These are phyloP conservation scores for Crocidura indochinensis DNA, from an alignment of 2,797 vertebrate species.

Conservation along the genomic window DNA sequence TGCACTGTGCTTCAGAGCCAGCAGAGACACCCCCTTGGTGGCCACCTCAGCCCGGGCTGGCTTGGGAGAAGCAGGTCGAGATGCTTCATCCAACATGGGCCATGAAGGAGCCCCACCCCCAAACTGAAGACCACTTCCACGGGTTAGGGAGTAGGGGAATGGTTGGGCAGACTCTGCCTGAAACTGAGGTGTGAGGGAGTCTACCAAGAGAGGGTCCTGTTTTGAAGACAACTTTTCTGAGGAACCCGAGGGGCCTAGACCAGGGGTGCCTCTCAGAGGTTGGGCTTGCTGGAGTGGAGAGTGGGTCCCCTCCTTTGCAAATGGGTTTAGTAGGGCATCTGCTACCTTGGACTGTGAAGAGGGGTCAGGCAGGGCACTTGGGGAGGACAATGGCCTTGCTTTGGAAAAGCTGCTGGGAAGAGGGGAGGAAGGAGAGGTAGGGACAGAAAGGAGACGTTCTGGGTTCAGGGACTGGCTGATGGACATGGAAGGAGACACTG, in stretches of 20 bases:
- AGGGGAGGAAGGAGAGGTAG: conserved; percentile 80
- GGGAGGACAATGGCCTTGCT: conserved; percentile 84
- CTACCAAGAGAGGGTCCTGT: conserved; percentile 40
- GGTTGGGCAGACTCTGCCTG: conserved; percentile 48
- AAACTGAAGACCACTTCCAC: conserved; percentile 68
- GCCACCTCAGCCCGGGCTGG: conserved; percentile 26
- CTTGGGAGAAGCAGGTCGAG: conserved; percentile 55
- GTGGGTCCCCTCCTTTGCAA: conserved; percentile 48
- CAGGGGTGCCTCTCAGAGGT: conserved; percentile 32
- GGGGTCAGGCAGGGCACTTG: conserved; percentile 71
- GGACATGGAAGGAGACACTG: conserved; percentile 85
- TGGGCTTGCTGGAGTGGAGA: not conserved
- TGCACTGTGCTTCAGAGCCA: conserved; percentile 65
- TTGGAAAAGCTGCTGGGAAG: conserved; percentile 84
- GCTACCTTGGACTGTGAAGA: conserved; percentile 83
- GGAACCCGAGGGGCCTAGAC: conserved; percentile 61
- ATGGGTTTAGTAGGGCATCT: conserved; percentile 55
- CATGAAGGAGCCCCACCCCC: conserved; percentile 2
- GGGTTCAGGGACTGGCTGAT: conserved; percentile 76
- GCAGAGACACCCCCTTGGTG: conserved; percentile 64
- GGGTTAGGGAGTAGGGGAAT: conserved; percentile 49
- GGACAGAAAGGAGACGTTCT: conserved; percentile 72
- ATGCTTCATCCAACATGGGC: conserved; percentile 31
- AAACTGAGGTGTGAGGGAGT: conserved; percentile 33
- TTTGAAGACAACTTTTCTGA: conserved; percentile 56